Percentiles rank a stretch among this genome's conserved stretches.
These are phyloP conservation scores for Diadegma fenestrale DNA, from an alignment of 2,888 invertebrate genomes.

Conservation along the genomic window DNA sequence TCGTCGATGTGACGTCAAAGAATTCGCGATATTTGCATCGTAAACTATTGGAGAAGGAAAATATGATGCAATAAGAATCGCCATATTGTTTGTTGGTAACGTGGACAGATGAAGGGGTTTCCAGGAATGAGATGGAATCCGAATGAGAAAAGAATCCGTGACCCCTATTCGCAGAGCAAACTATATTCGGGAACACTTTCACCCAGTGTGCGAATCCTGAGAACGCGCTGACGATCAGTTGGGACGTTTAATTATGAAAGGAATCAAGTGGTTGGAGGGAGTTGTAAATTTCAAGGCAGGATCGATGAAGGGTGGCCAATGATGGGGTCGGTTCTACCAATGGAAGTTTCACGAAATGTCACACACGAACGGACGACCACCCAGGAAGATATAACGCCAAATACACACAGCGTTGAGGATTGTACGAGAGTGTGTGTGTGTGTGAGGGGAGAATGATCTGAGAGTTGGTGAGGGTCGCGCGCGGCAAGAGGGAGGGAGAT, in stretches of 20 bases:
- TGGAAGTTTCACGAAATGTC: constrained; percentile 67
- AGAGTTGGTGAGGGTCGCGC: constrained; percentile 47
- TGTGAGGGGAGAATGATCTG: constrained; percentile 39
- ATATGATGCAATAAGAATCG: background rate
- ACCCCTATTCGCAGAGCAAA: constrained; percentile 24
- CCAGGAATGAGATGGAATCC: background rate
- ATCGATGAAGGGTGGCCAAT: constrained; percentile 48
- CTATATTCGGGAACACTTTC: constrained; percentile 26
- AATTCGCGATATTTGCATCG: background rate
- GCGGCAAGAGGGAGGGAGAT: constrained; percentile 44
- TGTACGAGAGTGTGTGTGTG: constrained; percentile 27
- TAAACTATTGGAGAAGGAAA: background rate
- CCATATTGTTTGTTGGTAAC: constrained; percentile 21
- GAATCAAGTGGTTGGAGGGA: constrained; percentile 29
- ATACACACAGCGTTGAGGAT: constrained; percentile 6
- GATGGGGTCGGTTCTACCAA: constrained; percentile 40
- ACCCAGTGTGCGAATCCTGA: constrained; percentile 28
- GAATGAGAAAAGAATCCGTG: constrained; percentile 5
- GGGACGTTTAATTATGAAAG: constrained; percentile 42
- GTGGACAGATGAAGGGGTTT: background rate
- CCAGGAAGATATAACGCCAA: constrained; percentile 25
- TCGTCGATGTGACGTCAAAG: background rate
- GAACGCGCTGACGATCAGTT: background rate
- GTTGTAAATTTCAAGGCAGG: constrained; percentile 16
- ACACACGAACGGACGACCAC: constrained; percentile 33